phyloP scores from a whole-genome alignment of 2,888 invertebrate species.

The Alcis repandata region DNA sequence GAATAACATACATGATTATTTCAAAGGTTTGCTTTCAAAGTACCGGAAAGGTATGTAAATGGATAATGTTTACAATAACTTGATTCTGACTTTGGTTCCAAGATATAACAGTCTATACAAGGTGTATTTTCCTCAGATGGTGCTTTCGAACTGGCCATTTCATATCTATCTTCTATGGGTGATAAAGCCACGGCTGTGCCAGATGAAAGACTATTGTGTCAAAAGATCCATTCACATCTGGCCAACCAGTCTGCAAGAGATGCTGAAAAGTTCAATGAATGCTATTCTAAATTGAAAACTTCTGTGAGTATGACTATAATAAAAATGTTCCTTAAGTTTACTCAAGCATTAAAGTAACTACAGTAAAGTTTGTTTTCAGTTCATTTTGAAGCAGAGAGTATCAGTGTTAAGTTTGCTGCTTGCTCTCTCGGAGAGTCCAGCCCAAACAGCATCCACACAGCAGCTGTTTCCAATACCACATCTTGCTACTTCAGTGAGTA shows the following conservation, averaged over 20 bases:
- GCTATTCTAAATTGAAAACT: conserved; percentile 75
- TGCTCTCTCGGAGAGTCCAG: conserved; percentile 71
- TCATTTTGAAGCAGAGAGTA: conserved; percentile 87
- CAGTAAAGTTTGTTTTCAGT: conserved; percentile 66
- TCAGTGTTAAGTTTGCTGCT: conserved; percentile 85
- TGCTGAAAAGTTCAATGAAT: conserved; percentile 81
- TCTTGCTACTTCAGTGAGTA: conserved; percentile 68
- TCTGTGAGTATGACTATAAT: conserved; percentile 66
- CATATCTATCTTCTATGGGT: conserved; percentile 75
- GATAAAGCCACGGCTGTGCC: conserved; percentile 63
- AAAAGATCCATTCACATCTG: conserved; percentile 74
- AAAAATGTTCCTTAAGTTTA: neutral
- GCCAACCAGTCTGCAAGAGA: conserved; percentile 66
- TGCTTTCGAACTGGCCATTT: conserved; percentile 79
- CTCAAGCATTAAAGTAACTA: neutral
- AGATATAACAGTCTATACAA: neutral
- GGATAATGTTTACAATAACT: neutral
- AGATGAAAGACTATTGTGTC: conserved; percentile 77
- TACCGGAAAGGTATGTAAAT: conserved; percentile 52
- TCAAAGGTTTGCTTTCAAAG: conserved; percentile 55
- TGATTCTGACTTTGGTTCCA: neutral
- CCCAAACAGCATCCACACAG: conserved; percentile 68
- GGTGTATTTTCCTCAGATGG: conserved; percentile 62
- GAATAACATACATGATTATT: conserved; percentile 67
- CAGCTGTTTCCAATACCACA: conserved; percentile 77